Evolutionary conservation across 2,888 invertebrate species (phyloP), one percentile per base, ranked within the genome.

Genomic region (Sphaerophoria taeniata): DNA sequence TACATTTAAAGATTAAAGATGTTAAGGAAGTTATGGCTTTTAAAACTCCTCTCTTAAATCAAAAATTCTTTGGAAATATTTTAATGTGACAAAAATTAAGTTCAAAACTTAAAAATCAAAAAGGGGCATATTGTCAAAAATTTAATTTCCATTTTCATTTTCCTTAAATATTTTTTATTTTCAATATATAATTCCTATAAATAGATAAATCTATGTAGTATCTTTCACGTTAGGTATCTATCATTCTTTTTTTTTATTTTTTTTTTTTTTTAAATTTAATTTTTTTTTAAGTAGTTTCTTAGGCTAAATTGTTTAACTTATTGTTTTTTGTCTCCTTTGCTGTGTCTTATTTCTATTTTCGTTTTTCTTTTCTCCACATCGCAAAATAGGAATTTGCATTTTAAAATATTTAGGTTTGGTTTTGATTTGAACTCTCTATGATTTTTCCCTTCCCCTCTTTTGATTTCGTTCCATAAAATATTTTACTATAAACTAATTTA

Each of bases 41-140:
- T 24, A 24, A 24, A 24, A 24, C 24, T 24, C 24, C 24, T 24
- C 2, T 24, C 24, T 24, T 24, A 24, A 24, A 24, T 2, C 24
- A 24, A 24, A 24, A 24, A 24, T 24, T 24, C 1, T 24, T 24
- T 24, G 24, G 24, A 24, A 24, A 24, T 24, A 24, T 24, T 24
- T 24, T 24, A 24, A 24, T 24, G 24, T 24, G 24, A 24, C 24
- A 24, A 24, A 24, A 24, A 2, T 24, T 24, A 2, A 24, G n/a
- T 24, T 24, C 36, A 5, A 49, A 56, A 58, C 49, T 56, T 51
- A 70, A 63, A 56, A 51, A 60, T 39, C 24, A 24, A 24, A 24
- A 24, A 9, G 43, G 73, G 69, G 81, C 63, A 80, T 85, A 81
- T 77, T 85, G 85, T 85, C 85, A 76, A 65, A 85, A 58, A 85